A percentile compares a stretch with the other conserved stretches of the same genome.
Evolutionary conservation across 2,113 vertebrate genomes (phyloP).

Genomic region (Suricata suricatta): DNA sequence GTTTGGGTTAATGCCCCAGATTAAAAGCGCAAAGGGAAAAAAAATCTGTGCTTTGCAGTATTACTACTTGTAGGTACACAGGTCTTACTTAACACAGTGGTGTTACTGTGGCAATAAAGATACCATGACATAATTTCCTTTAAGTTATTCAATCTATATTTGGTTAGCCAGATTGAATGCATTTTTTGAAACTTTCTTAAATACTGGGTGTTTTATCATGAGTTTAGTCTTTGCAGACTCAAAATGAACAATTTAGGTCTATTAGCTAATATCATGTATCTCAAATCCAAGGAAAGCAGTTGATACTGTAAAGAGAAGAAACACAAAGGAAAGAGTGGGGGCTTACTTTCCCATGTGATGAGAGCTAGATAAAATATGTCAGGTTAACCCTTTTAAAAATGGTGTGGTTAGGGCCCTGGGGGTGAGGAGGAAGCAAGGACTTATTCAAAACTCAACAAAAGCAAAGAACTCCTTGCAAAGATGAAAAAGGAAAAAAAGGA

Average conservation of each 20-base stretch:
- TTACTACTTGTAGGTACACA: background rate
- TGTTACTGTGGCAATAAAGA: background rate
- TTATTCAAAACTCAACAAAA: background rate
- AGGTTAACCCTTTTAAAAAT: background rate
- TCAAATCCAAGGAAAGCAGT: background rate
- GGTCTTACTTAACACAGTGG: background rate
- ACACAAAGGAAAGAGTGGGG: background rate
- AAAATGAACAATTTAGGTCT: background rate
- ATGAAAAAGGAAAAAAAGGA: background rate
- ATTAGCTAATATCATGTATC: background rate
- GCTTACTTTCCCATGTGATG: background rate
- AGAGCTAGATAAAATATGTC: background rate
- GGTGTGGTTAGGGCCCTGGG: background rate
- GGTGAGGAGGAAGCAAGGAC: background rate
- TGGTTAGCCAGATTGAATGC: background rate
- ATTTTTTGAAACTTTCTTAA: conserved; percentile 41
- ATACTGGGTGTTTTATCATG: background rate
- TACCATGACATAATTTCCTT: background rate
- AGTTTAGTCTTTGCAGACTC: background rate
- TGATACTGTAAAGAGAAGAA: background rate
- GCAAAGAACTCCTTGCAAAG: background rate
- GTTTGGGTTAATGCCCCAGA: background rate
- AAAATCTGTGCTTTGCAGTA: background rate
- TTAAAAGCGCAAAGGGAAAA: background rate
- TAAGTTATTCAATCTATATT: background rate